Base-by-base conservation (phyloP, 2,797 vertebrate species). In the Taeniopygia guttata region DNA sequence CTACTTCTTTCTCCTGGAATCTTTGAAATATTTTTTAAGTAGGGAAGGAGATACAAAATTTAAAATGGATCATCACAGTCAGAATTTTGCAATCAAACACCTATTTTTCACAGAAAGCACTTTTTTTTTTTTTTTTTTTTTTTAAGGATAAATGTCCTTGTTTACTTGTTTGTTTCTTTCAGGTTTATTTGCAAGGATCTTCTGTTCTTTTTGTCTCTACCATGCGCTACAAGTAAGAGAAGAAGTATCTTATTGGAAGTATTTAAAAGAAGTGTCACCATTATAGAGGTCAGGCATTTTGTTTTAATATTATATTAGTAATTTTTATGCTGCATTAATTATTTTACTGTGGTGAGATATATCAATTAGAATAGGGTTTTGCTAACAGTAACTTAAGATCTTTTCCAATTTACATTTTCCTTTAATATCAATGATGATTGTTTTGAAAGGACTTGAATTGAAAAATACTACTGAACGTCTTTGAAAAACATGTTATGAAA, bases 241-340 rank as follows among this genome's bases (percentile, higher is more conserved):
- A 64, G 70, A 89, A 89, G 77, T 69, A 82, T 34, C 54, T 26
- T 48, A 64, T 4, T 90, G 45, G 55, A 84, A 86, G 20, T 54
- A 84, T 93, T 93, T 87, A 77, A 91, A 96, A 92, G 48, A 93
- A 64, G 13, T 74, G 3, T 38, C 34, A 63, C 55, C 67, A 52
- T 93, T 87, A 89, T 67, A 81, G 67, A 83, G 80, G 84, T 96
- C 90, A 96, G 85, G 46, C 69, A 96, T 88, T 95, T 97, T 89
- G 42, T 84, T 94, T 93, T 93, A 97, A 97, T 94, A 92, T 96
- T 90, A 93, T 77, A 85, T 66, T 96, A 81, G 95, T 97, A 3
- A 93, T 89, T 96, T 96, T 46, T 63, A 74, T 78, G 34, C 42
- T 48, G 36, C n/a, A 66, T 95, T 94, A 92, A 96, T 94, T 96